phyloP scores from a whole-genome alignment of 2,797 vertebrate genomes.

The Limnodromus scolopaceus region DNA sequence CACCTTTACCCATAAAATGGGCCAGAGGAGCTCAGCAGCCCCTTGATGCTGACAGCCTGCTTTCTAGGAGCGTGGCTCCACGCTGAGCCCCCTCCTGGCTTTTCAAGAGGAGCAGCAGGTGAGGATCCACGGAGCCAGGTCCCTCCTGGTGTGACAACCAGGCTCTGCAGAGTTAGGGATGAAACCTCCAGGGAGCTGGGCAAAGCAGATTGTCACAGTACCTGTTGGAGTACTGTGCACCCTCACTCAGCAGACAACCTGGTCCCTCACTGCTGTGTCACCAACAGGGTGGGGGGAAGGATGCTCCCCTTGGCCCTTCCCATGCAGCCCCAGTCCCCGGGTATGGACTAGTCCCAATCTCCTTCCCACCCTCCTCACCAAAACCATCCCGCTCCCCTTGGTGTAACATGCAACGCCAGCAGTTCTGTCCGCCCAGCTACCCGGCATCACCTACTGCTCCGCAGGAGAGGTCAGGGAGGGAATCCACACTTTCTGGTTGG shows the following conservation, averaged over 20 bases:
- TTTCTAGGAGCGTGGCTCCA: not conserved
- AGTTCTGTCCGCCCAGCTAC: fast-evolving
- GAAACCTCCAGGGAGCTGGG: not conserved
- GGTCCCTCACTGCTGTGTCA: fast-evolving
- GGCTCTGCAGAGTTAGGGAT: not conserved
- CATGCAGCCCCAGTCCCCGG: fast-evolving
- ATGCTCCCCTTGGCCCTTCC: not conserved
- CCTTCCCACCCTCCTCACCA: not conserved
- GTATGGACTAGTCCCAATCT: not conserved
- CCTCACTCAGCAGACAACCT: fast-evolving
- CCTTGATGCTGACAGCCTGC: not conserved
- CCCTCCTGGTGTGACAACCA: fast-evolving
- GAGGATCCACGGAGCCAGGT: fast-evolving
- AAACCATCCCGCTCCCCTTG: not conserved
- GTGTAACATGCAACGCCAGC: not conserved
- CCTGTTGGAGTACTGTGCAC: not conserved
- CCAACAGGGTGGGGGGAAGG: fast-evolving
- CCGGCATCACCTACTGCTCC: not conserved
- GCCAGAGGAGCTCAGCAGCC: not conserved
- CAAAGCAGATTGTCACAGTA: not conserved
- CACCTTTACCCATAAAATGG: fast-evolving
- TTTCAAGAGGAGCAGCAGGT: not conserved
- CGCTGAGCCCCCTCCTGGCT: not conserved
- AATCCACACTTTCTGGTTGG: not conserved
- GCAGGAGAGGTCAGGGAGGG: not conserved